These are phyloP conservation scores for Suncus etruscus DNA, from an alignment of 2,113 vertebrate genomes.

Conservation along the genomic window DNA sequence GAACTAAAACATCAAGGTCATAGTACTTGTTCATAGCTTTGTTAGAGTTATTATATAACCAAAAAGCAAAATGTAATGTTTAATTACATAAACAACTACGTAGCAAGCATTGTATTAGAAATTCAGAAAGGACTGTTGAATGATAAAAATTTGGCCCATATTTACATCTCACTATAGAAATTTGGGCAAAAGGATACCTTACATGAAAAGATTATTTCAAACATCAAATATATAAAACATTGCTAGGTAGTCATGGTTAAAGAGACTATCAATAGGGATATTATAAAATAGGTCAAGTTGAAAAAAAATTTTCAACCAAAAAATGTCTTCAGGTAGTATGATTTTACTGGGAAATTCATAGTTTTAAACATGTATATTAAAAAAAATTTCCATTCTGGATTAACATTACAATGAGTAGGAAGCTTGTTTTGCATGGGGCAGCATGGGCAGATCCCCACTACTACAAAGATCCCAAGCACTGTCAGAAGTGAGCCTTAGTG, in stretches of 20 bases:
- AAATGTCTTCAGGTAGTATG: not conserved
- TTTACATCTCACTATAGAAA: not conserved
- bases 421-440: too few relatives aligned
- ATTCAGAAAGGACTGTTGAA: not conserved
- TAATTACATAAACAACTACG: not conserved
- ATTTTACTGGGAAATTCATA: constrained; percentile 7
- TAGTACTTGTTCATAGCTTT: too few relatives aligned
- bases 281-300: constrained; percentile 2
- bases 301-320: not conserved
- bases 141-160: not conserved
- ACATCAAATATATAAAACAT: not conserved
- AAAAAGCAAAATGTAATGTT: not conserved
- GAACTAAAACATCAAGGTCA: too few relatives aligned
- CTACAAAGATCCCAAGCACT: too few relatives aligned
- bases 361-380: not conserved
- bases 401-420: too few relatives aligned
- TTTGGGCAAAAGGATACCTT: not conserved
- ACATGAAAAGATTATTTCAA: not conserved
- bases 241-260: not conserved
- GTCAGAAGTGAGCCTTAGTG: too few relatives aligned
- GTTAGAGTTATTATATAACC: too few relatives aligned
- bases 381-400: too few relatives aligned
- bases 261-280: not conserved
- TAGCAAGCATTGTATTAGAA: not conserved
- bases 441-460: too few relatives aligned